phyloP scores from a whole-genome alignment of 2,797 vertebrate genomes.

The Sebastes matsubarae region DNA sequence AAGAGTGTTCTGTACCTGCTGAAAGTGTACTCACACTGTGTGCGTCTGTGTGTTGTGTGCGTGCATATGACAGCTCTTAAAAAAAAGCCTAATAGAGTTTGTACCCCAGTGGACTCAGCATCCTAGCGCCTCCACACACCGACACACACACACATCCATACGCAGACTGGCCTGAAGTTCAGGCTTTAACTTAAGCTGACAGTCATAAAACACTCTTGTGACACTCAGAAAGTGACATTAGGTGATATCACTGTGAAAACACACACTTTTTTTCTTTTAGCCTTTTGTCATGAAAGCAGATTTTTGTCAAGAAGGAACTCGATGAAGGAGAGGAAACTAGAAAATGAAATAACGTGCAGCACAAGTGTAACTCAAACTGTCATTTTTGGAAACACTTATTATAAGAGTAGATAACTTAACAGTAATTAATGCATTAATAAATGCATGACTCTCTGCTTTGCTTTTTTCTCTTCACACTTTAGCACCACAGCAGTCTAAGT shows the following conservation, averaged over 20 bases:
- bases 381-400: neutral
- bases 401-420: neutral
- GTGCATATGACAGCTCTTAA: conserved; percentile 36
- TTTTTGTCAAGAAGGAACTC: neutral
- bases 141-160: conserved; percentile 15
- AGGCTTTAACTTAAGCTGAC: conserved; percentile 42
- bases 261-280: neutral
- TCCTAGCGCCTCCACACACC: neutral
- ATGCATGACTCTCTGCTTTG: neutral
- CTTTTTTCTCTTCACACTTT: conserved; percentile 11
- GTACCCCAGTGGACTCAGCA: conserved; percentile 25
- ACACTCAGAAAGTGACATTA: conserved; percentile 29
- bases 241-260: conserved; percentile 20
- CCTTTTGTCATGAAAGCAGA: conserved; percentile 27
- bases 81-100: conserved; percentile 38
- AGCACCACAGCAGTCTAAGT: conserved; percentile 2
- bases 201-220: conserved; percentile 45
- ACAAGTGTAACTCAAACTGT: neutral
- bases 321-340: neutral
- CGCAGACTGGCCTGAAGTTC: conserved; percentile 11
- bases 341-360: neutral
- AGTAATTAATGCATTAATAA: neutral
- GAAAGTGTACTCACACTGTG: neutral
- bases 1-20: conserved; percentile 29
- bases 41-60: conserved; percentile 7